Conservation (phyloP, 1,140 invertebrate species). For the Rhopalosiphum maidis region DNA sequence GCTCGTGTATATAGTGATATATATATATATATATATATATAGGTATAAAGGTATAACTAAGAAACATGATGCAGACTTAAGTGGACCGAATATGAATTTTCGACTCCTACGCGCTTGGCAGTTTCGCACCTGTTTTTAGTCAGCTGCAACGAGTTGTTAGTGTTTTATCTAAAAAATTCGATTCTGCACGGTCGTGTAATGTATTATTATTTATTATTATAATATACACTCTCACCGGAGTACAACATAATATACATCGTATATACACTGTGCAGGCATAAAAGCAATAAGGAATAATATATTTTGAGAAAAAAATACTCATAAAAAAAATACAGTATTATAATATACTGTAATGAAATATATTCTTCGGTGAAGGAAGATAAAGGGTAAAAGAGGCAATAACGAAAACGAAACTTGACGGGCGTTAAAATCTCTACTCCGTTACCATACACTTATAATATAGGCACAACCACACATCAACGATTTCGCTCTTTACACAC, state of each 20-base stretch:
- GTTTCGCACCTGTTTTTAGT: constrained; percentile 23
- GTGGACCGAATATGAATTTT: constrained; percentile 1
- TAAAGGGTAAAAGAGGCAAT: constrained; percentile 42
- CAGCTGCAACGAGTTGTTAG: neutral
- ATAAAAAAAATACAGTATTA: constrained; percentile 9
- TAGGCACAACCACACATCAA: constrained; percentile 22
- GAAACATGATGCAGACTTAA: neutral
- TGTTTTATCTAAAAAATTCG: neutral
- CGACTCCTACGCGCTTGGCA: constrained; percentile 6
- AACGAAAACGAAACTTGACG: constrained; percentile 57
- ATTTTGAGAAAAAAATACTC: neutral
- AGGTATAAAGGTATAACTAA: neutral
- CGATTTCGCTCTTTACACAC: constrained; percentile 52
- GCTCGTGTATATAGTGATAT: neutral
- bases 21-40: neutral
- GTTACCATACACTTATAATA: neutral
- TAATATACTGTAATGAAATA: neutral
- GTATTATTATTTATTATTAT: neutral
- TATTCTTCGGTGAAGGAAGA: constrained; percentile 20
- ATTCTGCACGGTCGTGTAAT: neutral
- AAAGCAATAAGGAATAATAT: neutral
- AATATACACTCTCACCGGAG: neutral
- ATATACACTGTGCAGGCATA: neutral
- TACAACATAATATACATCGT: neutral
- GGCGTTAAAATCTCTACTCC: constrained; percentile 54